Conservation (phyloP, 2,888 invertebrate species). For the Silvanus unidentatus region DNA sequence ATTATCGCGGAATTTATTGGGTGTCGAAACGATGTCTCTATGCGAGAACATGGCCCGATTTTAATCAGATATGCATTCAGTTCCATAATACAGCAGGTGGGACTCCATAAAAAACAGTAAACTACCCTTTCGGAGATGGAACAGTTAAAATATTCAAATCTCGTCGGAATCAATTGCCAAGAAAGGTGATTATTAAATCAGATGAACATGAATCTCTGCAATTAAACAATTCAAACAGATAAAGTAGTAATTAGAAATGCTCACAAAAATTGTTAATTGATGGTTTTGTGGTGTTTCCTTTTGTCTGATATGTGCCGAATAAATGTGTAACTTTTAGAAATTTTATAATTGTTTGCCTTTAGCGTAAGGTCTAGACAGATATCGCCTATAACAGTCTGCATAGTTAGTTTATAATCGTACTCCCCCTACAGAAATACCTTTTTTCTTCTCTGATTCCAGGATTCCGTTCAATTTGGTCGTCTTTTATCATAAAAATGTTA, state of each 20-base stretch:
- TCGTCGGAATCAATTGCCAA: too few species aligned
- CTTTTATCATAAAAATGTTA: too few species aligned
- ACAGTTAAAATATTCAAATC: too few species aligned
- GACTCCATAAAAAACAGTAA: neutral
- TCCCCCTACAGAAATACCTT: too few species aligned
- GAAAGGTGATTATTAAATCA: too few species aligned
- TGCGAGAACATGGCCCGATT: too few species aligned
- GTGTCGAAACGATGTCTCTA: constrained; percentile 21
- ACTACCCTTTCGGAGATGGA: too few species aligned
- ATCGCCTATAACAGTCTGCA: constrained; percentile 20
- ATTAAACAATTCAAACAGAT: constrained; percentile 20
- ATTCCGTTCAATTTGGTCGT: too few species aligned
- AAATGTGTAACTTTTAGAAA: constrained; percentile 15
- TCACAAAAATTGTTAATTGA: constrained; percentile 25
- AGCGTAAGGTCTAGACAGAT: constrained; percentile 28
- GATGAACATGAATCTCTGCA: constrained; percentile 10
- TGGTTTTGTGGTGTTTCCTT: constrained; percentile 25
- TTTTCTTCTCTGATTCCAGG: too few species aligned
- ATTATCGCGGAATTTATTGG: constrained; percentile 23
- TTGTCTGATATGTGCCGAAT: constrained; percentile 23
- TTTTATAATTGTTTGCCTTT: constrained; percentile 23
- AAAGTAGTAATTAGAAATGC: constrained; percentile 27
- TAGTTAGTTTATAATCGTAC: constrained; percentile 11
- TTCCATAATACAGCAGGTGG: too few species aligned
- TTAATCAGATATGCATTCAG: too few species aligned